Conservation (phyloP, 2,797 vertebrate species). For the Lycodopsis pacificus region DNA sequence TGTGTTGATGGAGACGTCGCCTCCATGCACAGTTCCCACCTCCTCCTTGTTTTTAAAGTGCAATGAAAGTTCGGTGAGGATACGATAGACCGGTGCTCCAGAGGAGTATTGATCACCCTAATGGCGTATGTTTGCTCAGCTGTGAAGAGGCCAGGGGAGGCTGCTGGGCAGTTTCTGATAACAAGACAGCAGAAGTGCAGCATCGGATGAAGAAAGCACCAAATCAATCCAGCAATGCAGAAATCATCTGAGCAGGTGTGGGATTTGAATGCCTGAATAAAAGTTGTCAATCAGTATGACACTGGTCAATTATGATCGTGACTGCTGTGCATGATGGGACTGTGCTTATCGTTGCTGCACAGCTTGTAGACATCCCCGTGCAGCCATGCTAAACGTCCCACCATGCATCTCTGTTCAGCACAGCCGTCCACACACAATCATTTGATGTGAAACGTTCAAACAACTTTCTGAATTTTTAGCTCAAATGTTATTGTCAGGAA, state of each 20-base stretch:
- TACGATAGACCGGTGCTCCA: background rate
- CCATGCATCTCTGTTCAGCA: background rate
- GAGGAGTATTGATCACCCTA: background rate
- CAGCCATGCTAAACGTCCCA: background rate
- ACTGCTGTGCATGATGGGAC: slow-evolving; percentile 17
- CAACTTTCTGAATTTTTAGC: background rate
- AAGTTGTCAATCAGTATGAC: slow-evolving; percentile 42
- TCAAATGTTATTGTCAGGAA: background rate
- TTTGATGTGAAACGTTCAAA: background rate
- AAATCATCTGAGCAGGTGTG: slow-evolving; percentile 38
- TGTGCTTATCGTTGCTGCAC: background rate
- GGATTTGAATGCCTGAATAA: slow-evolving; percentile 40
- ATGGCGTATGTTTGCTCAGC: background rate
- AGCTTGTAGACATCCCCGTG: background rate
- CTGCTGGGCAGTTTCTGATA: no score
- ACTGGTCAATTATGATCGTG: background rate
- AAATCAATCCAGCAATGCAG: slow-evolving; percentile 22
- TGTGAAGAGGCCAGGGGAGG: background rate
- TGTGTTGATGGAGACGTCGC: background rate
- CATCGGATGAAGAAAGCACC: background rate
- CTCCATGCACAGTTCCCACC: background rate
- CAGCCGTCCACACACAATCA: background rate
- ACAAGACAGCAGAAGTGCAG: background rate
- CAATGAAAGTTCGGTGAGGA: background rate
- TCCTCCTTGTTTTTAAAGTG: background rate